A percentile compares a stretch with the other conserved stretches of the same genome.
These are phyloP conservation scores for Cottus gobio DNA, from an alignment of 2,113 vertebrate species.

Conservation along the genomic window DNA sequence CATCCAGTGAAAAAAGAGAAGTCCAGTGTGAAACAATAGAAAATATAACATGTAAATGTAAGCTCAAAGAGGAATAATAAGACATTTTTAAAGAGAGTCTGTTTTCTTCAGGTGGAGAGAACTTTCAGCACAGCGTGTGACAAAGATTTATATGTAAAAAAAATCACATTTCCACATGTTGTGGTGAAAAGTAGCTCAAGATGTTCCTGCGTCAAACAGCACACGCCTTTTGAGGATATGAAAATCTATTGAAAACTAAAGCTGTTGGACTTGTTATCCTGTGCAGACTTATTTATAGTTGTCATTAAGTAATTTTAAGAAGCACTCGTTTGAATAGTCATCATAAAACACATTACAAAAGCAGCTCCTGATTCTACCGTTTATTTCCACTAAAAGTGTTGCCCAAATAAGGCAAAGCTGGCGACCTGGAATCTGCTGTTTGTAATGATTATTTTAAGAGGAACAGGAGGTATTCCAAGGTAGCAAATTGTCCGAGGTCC, in stretches of 20 bases:
- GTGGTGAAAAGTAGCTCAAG: slow-evolving; percentile 47
- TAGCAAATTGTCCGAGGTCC: slow-evolving; percentile 9
- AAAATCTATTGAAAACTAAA: slow-evolving; percentile 23
- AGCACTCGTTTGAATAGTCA: background rate
- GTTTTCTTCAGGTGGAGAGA: slow-evolving; percentile 43
- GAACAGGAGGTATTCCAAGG: slow-evolving; percentile 5
- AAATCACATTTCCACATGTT: slow-evolving; percentile 56
- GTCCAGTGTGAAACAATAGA: background rate
- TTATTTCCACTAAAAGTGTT: slow-evolving; percentile 11
- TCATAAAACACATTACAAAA: slow-evolving; percentile 23
- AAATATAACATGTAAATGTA: slow-evolving; percentile 16
- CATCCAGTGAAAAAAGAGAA: slow-evolving; percentile 24
- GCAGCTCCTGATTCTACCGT: slow-evolving; percentile 5
- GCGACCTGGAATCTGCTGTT: slow-evolving; percentile 1
- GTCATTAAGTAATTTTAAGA: slow-evolving; percentile 11
- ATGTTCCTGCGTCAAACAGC: slow-evolving; percentile 42
- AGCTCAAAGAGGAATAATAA: slow-evolving; percentile 24
- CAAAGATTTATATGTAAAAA: slow-evolving; percentile 56
- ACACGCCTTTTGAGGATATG: slow-evolving; percentile 26
- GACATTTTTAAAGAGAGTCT: slow-evolving; percentile 19
- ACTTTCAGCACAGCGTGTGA: slow-evolving; percentile 36
- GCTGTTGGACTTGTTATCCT: background rate
- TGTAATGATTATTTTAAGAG: slow-evolving; percentile 19
- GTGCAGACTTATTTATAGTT: background rate
- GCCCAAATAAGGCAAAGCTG: slow-evolving; percentile 13